Evolutionary conservation across 2,797 vertebrate species (phyloP), one percentile per base, ranked within the genome.

Genomic region (Petrocephalus sullivani): DNA sequence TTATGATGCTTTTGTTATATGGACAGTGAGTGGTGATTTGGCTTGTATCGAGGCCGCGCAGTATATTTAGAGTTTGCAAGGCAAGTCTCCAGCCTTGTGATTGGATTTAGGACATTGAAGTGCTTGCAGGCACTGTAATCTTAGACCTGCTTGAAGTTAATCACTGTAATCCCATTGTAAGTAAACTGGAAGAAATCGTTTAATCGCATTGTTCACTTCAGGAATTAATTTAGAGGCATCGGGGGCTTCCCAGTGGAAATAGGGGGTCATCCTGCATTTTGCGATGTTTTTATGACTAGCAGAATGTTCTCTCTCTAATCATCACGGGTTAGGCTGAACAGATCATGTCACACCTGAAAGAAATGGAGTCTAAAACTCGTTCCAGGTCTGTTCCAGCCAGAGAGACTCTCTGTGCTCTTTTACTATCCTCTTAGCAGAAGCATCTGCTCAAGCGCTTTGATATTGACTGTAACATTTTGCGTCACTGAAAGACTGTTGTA

Each of bases 31-130:
- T 16, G 14, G 21, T 84, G 82, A 23, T 84, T 84, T 51, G 21
- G 82, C 51, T 2, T 85, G 28, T 78, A 23, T 21, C 7, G 53
- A 41, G 28, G 56, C 28, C 58, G 19, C 14, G 0, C 2, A 19
- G 19, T 37, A 6, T 57, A 58, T 85, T 37, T 33, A 33, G 12
- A 57, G 23, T 37, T 60, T 57, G 5, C 53, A 23, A 49, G 49
- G 81, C 46, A 28, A 51, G 81, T 84, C 46, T 84, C 81, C 81
- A 51, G 84, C 28, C 84, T 86, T 58, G 84, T 86, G 84, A 86
- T 41, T 57, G 84, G 84, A 60, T 41, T 58, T 58, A 14, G 23
- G 33, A 37, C 53, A 1, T 37, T 58, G 46, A 21, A 57, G 2
- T 41, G 23, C 56, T 41, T 2, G 4, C 12, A 41, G 28, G 51